Base-by-base conservation (phyloP, 2,888 invertebrate genomes). In the Drosophila stalkeri region DNA sequence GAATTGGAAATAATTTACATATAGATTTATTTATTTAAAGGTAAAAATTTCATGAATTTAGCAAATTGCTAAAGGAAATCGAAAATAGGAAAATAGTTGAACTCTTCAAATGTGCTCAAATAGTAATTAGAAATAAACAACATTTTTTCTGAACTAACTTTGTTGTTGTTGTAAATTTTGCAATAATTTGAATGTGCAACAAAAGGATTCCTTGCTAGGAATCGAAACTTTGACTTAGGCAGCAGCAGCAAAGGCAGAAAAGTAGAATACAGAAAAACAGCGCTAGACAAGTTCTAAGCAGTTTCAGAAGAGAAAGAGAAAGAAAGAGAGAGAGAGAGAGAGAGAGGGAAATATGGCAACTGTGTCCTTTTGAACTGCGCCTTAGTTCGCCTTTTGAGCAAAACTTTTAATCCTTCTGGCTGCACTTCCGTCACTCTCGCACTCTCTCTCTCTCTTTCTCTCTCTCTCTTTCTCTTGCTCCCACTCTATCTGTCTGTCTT, bases 331-430 rank as follows among this genome's bases (percentile, higher is more conserved):
- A 27, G 47, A n/a, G 2, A 49, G 31, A 2, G 7, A 18, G 49
- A 43, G n/a, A 51, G 37, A 27, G 66, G 18, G 7, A n/a, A 3
- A 47, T 74, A 73, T 78, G 72, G 66, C 67, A 81, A 64, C 43
- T 83, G 54, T 54, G 54, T 54, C 74, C 57, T 54, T 60, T 81
- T 81, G 65, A 75, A 72, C 37, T 64, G 7, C 37, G 75, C 68
- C 64, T 75, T 64, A 64, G 72, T 49, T 68, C 60, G 64, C 49
- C 68, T 71, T 89, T 89, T 78, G 69, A 66, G 74, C 3, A 61
- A 89, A 89, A 85, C 79, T 81, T 85, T 89, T 79, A 86, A 86
- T 84, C 84, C 84, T 76, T 79, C 74, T 72, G 72, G 71, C 66
- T 78, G 64, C 80, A 88, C 70, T 86, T 89, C 75, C 86, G 64